Percentiles rank a stretch among this genome's conserved stretches.
Conservation (phyloP, 2,888 invertebrate species). For the Hydraecia micacea region DNA sequence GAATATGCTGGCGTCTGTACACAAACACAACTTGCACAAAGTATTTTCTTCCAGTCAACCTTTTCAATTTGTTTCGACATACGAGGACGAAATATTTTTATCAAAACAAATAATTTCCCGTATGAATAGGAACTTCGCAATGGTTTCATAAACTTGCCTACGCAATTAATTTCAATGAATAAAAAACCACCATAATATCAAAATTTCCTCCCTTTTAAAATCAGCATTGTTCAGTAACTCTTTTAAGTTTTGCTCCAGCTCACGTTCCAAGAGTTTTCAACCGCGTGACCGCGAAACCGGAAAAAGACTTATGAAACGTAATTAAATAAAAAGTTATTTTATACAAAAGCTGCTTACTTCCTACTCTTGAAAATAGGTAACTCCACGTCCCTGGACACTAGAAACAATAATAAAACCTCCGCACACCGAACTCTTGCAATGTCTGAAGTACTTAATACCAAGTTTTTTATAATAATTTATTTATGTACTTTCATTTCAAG, state of each 20-base stretch:
- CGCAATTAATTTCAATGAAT: conserved; percentile 2
- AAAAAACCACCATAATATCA: not conserved
- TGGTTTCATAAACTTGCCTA: conserved; percentile 3
- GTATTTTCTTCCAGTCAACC: not conserved
- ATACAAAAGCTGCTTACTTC: conserved; percentile 13
- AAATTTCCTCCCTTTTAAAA: conserved; percentile 9
- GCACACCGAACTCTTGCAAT: conserved; percentile 13
- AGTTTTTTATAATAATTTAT: not conserved
- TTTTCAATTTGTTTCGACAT: not conserved
- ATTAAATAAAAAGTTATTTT: conserved; percentile 13
- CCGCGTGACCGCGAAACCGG: conserved; percentile 32
- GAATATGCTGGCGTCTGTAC: too few species aligned
- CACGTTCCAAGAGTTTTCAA: conserved; percentile 30
- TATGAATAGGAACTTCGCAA: not conserved
- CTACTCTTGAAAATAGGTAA: not conserved
- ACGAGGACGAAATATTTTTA: not conserved
- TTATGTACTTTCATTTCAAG: too few species aligned
- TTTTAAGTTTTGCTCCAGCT: conserved; percentile 4
- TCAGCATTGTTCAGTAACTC: not conserved
- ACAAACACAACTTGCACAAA: not conserved
- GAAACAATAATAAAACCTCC: not conserved
- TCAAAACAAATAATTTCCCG: not conserved
- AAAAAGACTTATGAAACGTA: conserved; percentile 23
- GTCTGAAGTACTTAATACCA: not conserved
- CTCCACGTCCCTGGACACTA: not conserved